phyloP scores from a whole-genome alignment of 2,888 invertebrate species.

The Mythimna vitellina region DNA sequence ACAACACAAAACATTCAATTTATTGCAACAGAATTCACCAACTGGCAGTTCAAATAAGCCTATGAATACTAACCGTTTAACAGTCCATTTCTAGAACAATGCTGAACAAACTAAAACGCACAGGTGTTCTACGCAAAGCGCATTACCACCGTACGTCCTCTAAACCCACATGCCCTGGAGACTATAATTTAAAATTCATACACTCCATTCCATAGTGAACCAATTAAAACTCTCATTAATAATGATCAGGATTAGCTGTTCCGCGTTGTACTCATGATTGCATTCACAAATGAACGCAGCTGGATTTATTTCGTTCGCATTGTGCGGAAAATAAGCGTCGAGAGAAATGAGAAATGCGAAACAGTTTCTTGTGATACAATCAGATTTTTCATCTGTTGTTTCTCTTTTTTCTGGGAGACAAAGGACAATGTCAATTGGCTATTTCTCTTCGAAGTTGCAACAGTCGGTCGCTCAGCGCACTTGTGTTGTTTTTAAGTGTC shows the following conservation, averaged over 20 bases:
- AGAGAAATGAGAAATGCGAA: constrained; percentile 44
- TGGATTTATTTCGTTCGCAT: constrained; percentile 61
- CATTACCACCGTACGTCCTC: constrained; percentile 46
- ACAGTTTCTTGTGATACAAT: constrained; percentile 27
- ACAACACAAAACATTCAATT: constrained; percentile 29
- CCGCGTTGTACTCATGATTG: constrained; percentile 56
- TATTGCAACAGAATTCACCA: constrained; percentile 29
- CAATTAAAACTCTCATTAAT: constrained; percentile 76
- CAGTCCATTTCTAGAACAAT: constrained; percentile 45
- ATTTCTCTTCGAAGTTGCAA: constrained; percentile 48
- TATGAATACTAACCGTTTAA: constrained; percentile 49
- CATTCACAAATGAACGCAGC: constrained; percentile 60
- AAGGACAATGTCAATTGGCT: constrained; percentile 54
- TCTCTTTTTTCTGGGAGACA: constrained; percentile 30
- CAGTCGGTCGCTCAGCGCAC: constrained; percentile 42
- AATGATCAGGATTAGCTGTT: constrained; percentile 65
- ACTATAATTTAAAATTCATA: constrained; percentile 69
- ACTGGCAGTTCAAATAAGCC: constrained; percentile 46
- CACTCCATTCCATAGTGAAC: constrained; percentile 61
- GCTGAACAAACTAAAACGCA: constrained; percentile 41
- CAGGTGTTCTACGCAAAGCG: constrained; percentile 54
- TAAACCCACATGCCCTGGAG: constrained; percentile 61
- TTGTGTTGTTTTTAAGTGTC: constrained; percentile 48
- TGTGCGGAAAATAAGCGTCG: constrained; percentile 43
- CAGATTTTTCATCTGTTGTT: constrained; percentile 52